These are phyloP conservation scores for Percina caprodes DNA, from an alignment of 2,113 vertebrate species.

Conservation along the genomic window DNA sequence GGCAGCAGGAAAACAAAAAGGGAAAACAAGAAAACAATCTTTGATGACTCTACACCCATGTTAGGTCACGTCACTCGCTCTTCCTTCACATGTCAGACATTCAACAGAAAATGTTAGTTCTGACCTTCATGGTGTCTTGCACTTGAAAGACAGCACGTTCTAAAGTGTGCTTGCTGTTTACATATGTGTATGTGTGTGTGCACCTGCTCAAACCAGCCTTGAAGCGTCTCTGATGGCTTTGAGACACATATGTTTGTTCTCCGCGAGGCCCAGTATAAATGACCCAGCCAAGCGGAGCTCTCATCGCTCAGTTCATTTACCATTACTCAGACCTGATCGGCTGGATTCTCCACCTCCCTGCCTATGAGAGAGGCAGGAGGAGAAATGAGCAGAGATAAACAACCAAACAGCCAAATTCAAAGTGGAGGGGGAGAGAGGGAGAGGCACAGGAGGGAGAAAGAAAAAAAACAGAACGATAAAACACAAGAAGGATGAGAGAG, in stretches of 20 bases:
- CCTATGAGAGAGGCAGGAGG: slow-evolving; percentile 60
- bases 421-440: slow-evolving; percentile 50
- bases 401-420: slow-evolving; percentile 70
- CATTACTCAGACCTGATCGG: slow-evolving; percentile 76
- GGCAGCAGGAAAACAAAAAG: slow-evolving; percentile 33
- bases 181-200: slow-evolving; percentile 18
- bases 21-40: slow-evolving; percentile 25
- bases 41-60: slow-evolving; percentile 12
- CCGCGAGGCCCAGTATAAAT: slow-evolving; percentile 59
- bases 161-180: slow-evolving; percentile 3
- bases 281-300: slow-evolving; percentile 59
- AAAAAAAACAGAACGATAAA: slow-evolving; percentile 50
- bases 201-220: slow-evolving; percentile 31
- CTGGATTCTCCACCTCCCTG: slow-evolving; percentile 71
- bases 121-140: slow-evolving; percentile 21
- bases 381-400: slow-evolving; percentile 73
- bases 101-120: slow-evolving; percentile 5
- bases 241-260: slow-evolving; percentile 70
- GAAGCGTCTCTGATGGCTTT: slow-evolving; percentile 56
- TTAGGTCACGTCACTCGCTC: slow-evolving; percentile 4
- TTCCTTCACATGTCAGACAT: slow-evolving; percentile 8
- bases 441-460: slow-evolving; percentile 29
- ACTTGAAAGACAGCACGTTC: slow-evolving; percentile 13
- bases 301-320: slow-evolving; percentile 73
- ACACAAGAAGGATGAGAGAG: slow-evolving; percentile 52